Conservation (phyloP, 2,113 vertebrate genomes). For the Cebidichthys violaceus region DNA sequence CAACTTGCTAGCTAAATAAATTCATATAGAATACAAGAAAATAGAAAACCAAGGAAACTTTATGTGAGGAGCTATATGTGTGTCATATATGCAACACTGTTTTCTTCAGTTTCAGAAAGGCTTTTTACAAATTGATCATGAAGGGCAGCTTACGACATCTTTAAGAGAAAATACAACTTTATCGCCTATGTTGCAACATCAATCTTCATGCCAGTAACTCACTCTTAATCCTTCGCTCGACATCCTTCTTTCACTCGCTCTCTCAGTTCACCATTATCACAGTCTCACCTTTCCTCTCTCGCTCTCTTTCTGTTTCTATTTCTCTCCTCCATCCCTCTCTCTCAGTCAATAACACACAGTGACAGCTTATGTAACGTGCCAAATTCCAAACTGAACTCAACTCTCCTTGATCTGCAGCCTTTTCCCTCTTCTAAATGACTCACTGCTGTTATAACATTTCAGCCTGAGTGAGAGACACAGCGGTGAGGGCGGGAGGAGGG, state of each 20-base stretch:
- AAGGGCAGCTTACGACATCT: slow-evolving; percentile 3
- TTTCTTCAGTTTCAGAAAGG: background rate
- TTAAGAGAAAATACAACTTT: slow-evolving; percentile 41
- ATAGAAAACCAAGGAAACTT: background rate
- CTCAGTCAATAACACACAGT: slow-evolving; percentile 76
- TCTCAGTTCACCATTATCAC: slow-evolving; percentile 57
- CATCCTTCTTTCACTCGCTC: slow-evolving; percentile 27
- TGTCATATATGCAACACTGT: background rate
- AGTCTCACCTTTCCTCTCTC: slow-evolving; percentile 54
- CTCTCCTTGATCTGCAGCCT: slow-evolving; percentile 77
- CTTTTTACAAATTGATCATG: background rate
- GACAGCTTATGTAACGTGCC: slow-evolving; percentile 81
- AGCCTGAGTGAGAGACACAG: slow-evolving; percentile 76
- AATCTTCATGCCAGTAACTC: slow-evolving; percentile 27
- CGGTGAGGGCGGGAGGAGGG: slow-evolving; percentile 62
- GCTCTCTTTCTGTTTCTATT: slow-evolving; percentile 35
- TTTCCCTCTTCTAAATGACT: slow-evolving; percentile 83
- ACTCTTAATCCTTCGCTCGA: slow-evolving; percentile 17
- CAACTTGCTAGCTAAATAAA: background rate
- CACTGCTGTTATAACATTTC: slow-evolving; percentile 82
- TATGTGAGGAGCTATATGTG: background rate
- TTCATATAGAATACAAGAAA: background rate
- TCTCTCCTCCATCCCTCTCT: slow-evolving; percentile 45
- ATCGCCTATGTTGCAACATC: slow-evolving; percentile 43
- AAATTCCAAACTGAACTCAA: slow-evolving; percentile 80